Conservation (phyloP, 2,797 vertebrate genomes). For the Pseudochromis fuscus region DNA sequence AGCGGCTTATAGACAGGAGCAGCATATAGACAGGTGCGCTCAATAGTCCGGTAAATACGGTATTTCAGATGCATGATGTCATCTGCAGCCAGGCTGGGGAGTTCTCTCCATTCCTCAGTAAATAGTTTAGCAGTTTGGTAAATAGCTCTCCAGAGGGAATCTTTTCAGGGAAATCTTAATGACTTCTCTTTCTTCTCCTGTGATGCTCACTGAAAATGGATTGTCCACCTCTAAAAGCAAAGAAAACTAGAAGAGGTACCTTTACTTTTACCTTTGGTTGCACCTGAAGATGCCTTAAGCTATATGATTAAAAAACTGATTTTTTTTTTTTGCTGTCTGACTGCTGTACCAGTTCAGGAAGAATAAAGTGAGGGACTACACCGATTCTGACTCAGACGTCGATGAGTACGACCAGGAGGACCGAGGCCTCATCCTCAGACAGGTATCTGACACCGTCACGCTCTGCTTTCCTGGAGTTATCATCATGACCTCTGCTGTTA, state of each 20-base stretch:
- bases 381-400: conserved; percentile 81
- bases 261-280: background rate
- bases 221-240: conserved; percentile 56
- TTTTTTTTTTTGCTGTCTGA: background rate
- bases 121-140: conserved; percentile 3
- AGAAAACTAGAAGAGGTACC: conserved; percentile 76
- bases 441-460: conserved; percentile 65
- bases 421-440: conserved; percentile 77
- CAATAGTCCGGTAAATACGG: too few relatives aligned
- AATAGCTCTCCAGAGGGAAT: conserved; percentile 1
- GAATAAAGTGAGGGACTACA: conserved; percentile 81
- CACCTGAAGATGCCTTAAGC: background rate
- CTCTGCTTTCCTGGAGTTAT: background rate
- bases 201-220: background rate
- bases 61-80: background rate
- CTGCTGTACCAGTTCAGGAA: conserved; percentile 79
- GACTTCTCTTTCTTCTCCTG: conserved; percentile 35
- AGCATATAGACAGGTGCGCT: too few relatives aligned
- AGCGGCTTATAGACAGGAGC: too few relatives aligned
- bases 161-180: background rate
- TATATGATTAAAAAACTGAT: too few relatives aligned
- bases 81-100: background rate
- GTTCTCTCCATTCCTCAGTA: background rate
- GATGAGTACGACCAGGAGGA: conserved; percentile 76
- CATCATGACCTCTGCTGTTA: background rate